phyloP scores from a whole-genome alignment of 2,113 vertebrate species.

The Shinisaurus crocodilurus region DNA sequence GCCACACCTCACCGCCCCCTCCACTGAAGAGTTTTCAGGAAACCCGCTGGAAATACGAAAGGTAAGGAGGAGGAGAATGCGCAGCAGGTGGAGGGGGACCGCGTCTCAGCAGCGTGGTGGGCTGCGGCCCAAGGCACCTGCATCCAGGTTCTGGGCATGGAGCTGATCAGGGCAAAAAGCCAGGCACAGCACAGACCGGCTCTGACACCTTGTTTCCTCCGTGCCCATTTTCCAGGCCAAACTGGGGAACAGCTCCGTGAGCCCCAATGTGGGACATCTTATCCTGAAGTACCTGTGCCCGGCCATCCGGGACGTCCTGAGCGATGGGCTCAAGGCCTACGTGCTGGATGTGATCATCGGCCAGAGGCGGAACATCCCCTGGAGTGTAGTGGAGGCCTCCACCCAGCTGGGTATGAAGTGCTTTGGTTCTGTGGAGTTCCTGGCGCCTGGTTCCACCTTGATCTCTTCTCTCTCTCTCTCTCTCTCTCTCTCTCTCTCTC shows the following conservation, averaged over 20 bases:
- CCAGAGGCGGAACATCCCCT: slow-evolving; percentile 91
- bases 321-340: slow-evolving; percentile 92
- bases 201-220: neutral
- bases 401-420: slow-evolving; percentile 87
- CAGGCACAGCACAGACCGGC: neutral
- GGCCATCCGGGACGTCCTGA: slow-evolving; percentile 88
- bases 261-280: slow-evolving; percentile 95
- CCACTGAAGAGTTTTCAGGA: no score
- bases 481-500: no score
- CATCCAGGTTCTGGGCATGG: neutral
- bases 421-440: no score
- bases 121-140: neutral
- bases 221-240: slow-evolving; percentile 82
- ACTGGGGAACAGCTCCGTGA: slow-evolving; percentile 96
- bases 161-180: no score
- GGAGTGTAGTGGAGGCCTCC: slow-evolving; percentile 95
- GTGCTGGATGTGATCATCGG: slow-evolving; percentile 95
- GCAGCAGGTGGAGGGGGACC: neutral
- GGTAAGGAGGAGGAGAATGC: no score
- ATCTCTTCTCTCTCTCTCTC: no score
- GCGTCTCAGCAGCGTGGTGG: neutral
- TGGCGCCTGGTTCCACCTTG: no score
- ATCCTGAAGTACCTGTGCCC: slow-evolving; percentile 98
- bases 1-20: neutral
- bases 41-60: no score